Base-by-base conservation (phyloP, 2,113 vertebrate species). In the Colossoma macropomum region DNA sequence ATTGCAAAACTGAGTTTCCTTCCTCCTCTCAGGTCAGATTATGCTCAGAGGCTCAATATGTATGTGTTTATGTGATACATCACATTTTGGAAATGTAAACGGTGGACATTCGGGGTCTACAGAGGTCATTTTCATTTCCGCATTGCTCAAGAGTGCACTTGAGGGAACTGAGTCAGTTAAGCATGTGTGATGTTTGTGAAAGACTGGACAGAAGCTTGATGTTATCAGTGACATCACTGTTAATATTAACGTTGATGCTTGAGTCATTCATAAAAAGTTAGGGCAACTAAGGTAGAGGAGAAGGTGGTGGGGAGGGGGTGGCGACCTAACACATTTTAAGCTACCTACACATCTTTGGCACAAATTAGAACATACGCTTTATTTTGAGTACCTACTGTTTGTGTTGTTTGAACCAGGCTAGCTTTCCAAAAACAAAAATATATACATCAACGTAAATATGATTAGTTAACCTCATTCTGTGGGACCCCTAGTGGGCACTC, bases 1-100 rank as follows among this genome's bases (percentile, higher is more conserved):
- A 77, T 75, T 77, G 30, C 54, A 68, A 84, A 77, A 77, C 38
- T 3, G 3, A 10, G 38, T 77, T 81, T 74, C 30, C 13, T 1
- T 54, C 19, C 9, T 65, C 48, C 0, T 52, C 13, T 23, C 15
- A 60, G 15, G 23, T 62, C 19, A 15, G 28, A 70, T 48, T 69
- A 74, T 6, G 10, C 17, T 19, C 41, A 30, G 13, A 50, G 13
- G 5, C 48, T 13, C 10, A 13, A 2, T 50, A 10, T 50, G 38
- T 70, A 12, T 34, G 48, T 38, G 10, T 48, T 56, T 16, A 56
- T 70, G 19, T 11, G 9, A n/a, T 41, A 16, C 8, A 4, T 56
- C 21, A 41, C 16, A 17, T 52, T 25, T n/a, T 25, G 34, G 15
- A 50, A 45, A 21, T 32, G 68, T 59, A 45, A 30, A 54, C 21